Evolutionary conservation across 2,797 vertebrate genomes (phyloP), one percentile per base, ranked within the genome.

Genomic region (Taenioides sp.): DNA sequence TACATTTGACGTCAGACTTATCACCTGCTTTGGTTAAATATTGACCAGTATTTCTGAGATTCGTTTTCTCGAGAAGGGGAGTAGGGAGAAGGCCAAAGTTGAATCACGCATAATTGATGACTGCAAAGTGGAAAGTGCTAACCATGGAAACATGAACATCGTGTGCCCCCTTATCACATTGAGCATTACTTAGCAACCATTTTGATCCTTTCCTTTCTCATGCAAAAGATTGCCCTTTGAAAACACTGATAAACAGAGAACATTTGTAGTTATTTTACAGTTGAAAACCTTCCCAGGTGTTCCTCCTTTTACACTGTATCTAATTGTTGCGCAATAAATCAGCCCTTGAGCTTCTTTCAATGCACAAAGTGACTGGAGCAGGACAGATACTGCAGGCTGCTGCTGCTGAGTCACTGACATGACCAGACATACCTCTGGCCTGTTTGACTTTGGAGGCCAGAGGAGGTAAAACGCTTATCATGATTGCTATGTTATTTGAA

Each of bases 131-230:
- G 85, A 88, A 89, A 79, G 71, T 59, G 76, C 72, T 81, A 67
- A 57, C 72, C 83, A 81, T 84, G 83, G 89, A 91, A 90, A 92
- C 84, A 74, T 77, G 77, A 84, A 82, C 83, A 81, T 83, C 76
- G 77, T 82, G 68, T 69, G 77, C 54, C 75, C 80, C 78, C 69
- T 86, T 84, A 90, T 89, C 88, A 70, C 62, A 60, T 62, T 73
- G 50, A 59, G 67, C 58, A 55, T 82, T 81, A 83, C 83, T 83
- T 77, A 28, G 49, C 47, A 7, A 17, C 68, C 69, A 63, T 47
- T 73, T 74, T 76, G 77, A 89, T 87, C 86, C 52, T 74, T 50
- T 52, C 62, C 76, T 34, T 54, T 58, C 43, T 16, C 12, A 47
- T 73, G 28, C 55, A 75, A 64, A 78, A 85, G 60, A 18, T 62